phyloP scores from a whole-genome alignment of 1,140 invertebrate species.

The Drosophila biarmipes region DNA sequence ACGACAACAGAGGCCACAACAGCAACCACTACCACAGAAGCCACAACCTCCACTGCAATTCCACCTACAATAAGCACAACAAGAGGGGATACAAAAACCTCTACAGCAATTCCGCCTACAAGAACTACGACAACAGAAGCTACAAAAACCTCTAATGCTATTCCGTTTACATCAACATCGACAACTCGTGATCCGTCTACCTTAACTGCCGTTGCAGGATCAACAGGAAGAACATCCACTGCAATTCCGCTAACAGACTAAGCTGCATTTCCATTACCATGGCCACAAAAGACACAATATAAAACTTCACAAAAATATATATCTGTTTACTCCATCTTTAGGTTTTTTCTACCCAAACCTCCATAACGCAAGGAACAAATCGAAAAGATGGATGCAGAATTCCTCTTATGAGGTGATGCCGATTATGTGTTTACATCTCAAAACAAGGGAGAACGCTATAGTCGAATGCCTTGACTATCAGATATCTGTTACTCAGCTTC shows the following conservation, averaged over 20 bases:
- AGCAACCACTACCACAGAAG: neutral
- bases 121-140: constrained; percentile 1
- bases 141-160: neutral
- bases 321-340: too few species aligned
- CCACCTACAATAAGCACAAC: neutral
- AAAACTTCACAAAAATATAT: too few species aligned
- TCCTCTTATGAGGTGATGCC: too few species aligned
- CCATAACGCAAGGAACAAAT: too few species aligned
- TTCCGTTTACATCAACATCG: neutral
- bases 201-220: neutral
- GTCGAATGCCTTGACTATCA: too few species aligned
- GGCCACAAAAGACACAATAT: neutral
- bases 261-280: neutral
- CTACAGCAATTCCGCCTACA: neutral
- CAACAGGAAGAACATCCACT: neutral
- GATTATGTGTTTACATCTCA: too few species aligned
- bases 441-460: too few species aligned
- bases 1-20: neutral
- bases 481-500: too few species aligned
- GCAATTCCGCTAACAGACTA: neutral
- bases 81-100: constrained; percentile 1
- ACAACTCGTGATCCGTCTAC: neutral
- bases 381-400: too few species aligned
- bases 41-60: constrained; percentile 8
- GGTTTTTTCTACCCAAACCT: too few species aligned